Conservation (phyloP, 1,140 invertebrate species). For the Drosophila kurseongensis region DNA sequence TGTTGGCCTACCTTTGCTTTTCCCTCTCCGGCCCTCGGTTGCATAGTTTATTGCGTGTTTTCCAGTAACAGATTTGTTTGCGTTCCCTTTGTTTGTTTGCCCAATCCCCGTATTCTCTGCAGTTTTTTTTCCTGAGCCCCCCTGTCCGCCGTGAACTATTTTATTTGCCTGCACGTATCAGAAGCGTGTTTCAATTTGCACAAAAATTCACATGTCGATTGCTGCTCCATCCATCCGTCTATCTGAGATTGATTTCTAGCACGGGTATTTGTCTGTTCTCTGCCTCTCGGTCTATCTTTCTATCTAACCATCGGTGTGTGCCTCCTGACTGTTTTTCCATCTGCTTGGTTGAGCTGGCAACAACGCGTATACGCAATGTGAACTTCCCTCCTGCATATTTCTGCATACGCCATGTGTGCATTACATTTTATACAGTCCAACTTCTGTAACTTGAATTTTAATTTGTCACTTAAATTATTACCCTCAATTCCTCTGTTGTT, state of each 20-base stretch:
- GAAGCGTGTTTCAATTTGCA: slow-evolving; percentile 78
- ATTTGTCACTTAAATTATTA: not conserved
- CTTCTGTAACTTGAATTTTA: not conserved
- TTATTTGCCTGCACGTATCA: slow-evolving; percentile 73
- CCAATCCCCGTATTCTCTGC: slow-evolving; percentile 3
- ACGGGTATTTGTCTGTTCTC: slow-evolving; percentile 46
- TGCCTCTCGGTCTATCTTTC: slow-evolving; percentile 24
- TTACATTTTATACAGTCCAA: slow-evolving; percentile 18
- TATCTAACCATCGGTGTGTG: slow-evolving; percentile 3
- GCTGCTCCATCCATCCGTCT: slow-evolving; percentile 54
- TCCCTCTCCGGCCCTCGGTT: slow-evolving; percentile 22
- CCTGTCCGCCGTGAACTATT: slow-evolving; percentile 23
- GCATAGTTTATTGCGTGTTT: slow-evolving; percentile 76
- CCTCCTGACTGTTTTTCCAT: slow-evolving; percentile 13
- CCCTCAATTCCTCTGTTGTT: too few species aligned
- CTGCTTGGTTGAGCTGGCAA: slow-evolving; percentile 16
- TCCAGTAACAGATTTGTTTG: slow-evolving; percentile 71
- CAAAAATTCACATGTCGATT: slow-evolving; percentile 78
- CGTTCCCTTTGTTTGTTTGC: slow-evolving; percentile 68
- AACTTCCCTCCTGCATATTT: slow-evolving; percentile 49
- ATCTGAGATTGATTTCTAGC: slow-evolving; percentile 75
- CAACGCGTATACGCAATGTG: slow-evolving; percentile 50
- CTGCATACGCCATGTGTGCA: slow-evolving; percentile 48
- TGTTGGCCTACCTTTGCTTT: slow-evolving; percentile 14
- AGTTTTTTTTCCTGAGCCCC: slow-evolving; percentile 5